phyloP scores from a whole-genome alignment of 2,797 vertebrate species.

The Pitangus sulphuratus region DNA sequence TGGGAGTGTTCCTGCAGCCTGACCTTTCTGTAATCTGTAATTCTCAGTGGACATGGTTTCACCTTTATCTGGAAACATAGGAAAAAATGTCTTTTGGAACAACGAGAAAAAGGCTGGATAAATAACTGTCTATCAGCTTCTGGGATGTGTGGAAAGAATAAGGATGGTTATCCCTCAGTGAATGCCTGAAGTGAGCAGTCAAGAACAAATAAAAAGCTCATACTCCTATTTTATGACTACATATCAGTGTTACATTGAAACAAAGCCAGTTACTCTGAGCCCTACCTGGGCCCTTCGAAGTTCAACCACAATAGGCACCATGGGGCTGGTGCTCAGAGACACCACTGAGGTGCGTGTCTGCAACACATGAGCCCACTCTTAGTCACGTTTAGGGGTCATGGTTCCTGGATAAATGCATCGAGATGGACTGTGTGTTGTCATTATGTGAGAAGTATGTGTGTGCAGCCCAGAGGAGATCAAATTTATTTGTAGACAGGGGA shows the following conservation, averaged over 20 bases:
- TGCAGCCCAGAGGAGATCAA: not conserved
- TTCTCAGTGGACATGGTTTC: not conserved
- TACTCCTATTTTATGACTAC: not conserved
- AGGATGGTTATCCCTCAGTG: not conserved
- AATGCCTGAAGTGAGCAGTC: not conserved
- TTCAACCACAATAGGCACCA: not conserved
- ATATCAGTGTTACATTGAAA: not conserved
- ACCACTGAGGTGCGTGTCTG: not conserved
- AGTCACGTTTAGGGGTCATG: not conserved
- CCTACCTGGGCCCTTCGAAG: not conserved
- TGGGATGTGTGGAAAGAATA: not conserved
- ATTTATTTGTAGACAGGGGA: not conserved
- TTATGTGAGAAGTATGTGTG: not conserved
- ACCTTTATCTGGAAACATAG: not conserved
- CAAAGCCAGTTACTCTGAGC: not conserved
- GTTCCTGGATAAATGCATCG: not conserved
- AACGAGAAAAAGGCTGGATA: not conserved
- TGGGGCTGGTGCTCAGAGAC: not conserved
- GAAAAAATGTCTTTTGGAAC: not conserved
- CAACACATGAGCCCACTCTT: rapidly evolving
- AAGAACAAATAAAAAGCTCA: not conserved
- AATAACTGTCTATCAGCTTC: not conserved
- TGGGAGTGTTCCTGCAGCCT: not conserved
- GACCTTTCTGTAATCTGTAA: conserved; percentile 13
- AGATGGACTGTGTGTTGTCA: not conserved